Conservation (phyloP, 2,888 invertebrate genomes). For the Podabrus alpinus region DNA sequence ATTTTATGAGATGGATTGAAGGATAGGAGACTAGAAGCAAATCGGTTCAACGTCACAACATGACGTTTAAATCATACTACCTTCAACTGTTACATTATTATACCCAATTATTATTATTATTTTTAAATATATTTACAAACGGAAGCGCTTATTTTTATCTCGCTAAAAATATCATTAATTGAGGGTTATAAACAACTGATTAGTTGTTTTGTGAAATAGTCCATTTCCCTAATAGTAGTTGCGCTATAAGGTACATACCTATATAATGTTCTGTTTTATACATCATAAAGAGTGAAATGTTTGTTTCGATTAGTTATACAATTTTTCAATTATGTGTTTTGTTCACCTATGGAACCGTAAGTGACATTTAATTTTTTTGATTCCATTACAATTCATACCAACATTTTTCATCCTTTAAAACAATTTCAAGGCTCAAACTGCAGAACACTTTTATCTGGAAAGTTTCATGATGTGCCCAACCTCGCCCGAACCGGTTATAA, state of each 20-base stretch:
- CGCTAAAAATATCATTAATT: neutral
- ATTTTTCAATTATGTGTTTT: neutral
- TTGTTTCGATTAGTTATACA: neutral
- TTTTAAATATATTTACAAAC: too few relatives aligned
- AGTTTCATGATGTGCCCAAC: neutral
- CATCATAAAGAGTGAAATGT: neutral
- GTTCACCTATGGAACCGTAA: neutral
- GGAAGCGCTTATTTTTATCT: neutral
- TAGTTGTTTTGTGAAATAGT: too few relatives aligned
- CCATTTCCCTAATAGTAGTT: too few relatives aligned
- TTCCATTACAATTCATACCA: neutral
- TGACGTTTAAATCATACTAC: too few relatives aligned
- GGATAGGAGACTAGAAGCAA: too few relatives aligned
- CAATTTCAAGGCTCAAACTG: neutral
- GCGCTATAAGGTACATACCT: too few relatives aligned
- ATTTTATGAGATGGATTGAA: too few relatives aligned
- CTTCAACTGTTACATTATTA: too few relatives aligned
- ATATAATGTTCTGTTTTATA: too few relatives aligned
- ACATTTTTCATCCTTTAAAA: neutral
- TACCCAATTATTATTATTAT: too few relatives aligned
- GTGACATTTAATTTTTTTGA: neutral
- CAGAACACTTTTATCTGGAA: neutral
- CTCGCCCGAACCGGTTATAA: neutral
- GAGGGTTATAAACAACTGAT: neutral
- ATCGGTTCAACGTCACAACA: too few relatives aligned